These are phyloP conservation scores for Anoplius nigerrimus DNA, from an alignment of 2,888 invertebrate species.

Conservation along the genomic window DNA sequence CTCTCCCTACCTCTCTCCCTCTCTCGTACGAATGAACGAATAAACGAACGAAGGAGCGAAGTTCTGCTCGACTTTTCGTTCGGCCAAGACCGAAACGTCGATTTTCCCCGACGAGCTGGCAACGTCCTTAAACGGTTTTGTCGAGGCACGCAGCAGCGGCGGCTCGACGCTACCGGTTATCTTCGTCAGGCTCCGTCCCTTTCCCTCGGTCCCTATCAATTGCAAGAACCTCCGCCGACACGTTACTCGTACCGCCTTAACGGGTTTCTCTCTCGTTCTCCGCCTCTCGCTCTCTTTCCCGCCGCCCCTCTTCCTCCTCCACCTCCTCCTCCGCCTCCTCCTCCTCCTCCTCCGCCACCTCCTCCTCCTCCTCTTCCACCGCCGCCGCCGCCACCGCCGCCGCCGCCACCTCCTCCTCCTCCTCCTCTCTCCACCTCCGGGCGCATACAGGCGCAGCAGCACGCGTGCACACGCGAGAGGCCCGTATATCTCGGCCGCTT, in stretches of 20 bases:
- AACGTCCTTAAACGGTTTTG: conserved; percentile 40
- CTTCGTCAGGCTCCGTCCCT: conserved; percentile 40
- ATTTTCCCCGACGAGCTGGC: conserved; percentile 23
- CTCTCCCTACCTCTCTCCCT: background rate
- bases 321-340: conserved; percentile 5
- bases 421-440: conserved; percentile 14
- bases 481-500: conserved; percentile 6
- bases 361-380: conserved; percentile 16
- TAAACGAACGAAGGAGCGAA: too few relatives aligned
- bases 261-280: conserved; percentile 49
- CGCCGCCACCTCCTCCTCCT: background rate
- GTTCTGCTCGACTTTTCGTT: background rate
- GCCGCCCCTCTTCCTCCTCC: conserved; percentile 8
- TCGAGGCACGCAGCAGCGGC: conserved; percentile 27
- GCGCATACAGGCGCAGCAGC: conserved; percentile 21
- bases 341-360: conserved; percentile 16
- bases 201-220: conserved; percentile 51
- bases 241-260: conserved; percentile 61
- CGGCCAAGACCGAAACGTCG: background rate
- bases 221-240: conserved; percentile 55
- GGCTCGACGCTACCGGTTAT: conserved; percentile 49
- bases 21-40: too few relatives aligned
- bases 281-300: conserved; percentile 15
- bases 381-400: conserved; percentile 3
- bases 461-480: conserved; percentile 7